phyloP scores from a whole-genome alignment of 2,888 invertebrate genomes.

The Sinopyrophorus schimmeli region DNA sequence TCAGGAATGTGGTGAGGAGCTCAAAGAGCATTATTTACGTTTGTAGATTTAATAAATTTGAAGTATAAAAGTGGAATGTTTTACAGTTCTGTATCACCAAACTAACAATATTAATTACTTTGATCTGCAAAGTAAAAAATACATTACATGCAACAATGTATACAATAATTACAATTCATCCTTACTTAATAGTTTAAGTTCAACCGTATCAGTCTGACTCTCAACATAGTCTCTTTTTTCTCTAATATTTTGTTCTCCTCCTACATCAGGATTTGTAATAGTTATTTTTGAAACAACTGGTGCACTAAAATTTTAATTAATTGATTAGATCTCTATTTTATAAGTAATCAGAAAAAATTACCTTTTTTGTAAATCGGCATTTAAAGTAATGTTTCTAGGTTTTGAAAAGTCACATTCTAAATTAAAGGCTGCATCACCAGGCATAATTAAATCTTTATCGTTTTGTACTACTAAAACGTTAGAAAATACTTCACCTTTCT shows the following conservation, averaged over 20 bases:
- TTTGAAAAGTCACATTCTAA: slow-evolving; percentile 66
- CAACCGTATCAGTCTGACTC: slow-evolving; percentile 38
- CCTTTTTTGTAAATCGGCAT: slow-evolving; percentile 3
- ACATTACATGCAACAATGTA: not conserved
- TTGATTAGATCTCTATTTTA: not conserved
- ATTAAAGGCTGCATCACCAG: slow-evolving; percentile 68
- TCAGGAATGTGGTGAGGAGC: slow-evolving; percentile 15
- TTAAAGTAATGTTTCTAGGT: slow-evolving; percentile 59
- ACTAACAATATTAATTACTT: slow-evolving; percentile 1
- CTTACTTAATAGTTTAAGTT: slow-evolving; percentile 37
- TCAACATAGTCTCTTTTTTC: slow-evolving; percentile 36
- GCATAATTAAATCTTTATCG: slow-evolving; percentile 67
- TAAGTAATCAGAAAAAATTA: slow-evolving; percentile 5
- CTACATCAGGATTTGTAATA: slow-evolving; percentile 61
- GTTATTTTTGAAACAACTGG: slow-evolving; percentile 57
- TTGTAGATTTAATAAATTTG: slow-evolving; percentile 22
- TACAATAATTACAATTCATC: slow-evolving; percentile 27
- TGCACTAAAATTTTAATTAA: slow-evolving; percentile 8
- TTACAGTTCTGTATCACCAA: slow-evolving; percentile 4
- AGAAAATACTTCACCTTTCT: slow-evolving; percentile 61
- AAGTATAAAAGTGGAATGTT: slow-evolving; percentile 11
- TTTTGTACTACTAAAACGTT: slow-evolving; percentile 68
- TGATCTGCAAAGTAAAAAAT: slow-evolving; percentile 14
- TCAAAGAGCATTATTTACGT: slow-evolving; percentile 12
- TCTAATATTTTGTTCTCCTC: slow-evolving; percentile 40